phyloP scores from a whole-genome alignment of 1,140 invertebrate species.

The Dendrolimus punctatus region DNA sequence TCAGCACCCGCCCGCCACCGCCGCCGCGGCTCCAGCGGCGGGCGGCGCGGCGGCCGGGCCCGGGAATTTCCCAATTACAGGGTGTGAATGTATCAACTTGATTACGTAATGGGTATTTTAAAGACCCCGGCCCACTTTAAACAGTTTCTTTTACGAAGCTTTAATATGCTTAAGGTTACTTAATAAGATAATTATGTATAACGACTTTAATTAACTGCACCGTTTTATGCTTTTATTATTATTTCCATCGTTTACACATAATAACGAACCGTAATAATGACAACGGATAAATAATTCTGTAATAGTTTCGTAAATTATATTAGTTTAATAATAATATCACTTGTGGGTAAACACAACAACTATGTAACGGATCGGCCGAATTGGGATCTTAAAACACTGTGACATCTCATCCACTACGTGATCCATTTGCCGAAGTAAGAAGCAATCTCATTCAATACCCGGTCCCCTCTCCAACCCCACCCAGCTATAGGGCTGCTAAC shows the following conservation, averaged over 20 bases:
- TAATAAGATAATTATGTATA: no score
- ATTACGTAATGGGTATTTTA: constrained; percentile 48
- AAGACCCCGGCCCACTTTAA: not conserved
- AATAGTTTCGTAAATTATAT: not conserved
- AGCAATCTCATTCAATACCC: constrained; percentile 74
- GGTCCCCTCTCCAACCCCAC: constrained; percentile 29
- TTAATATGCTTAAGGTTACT: no score
- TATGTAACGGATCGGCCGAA: constrained; percentile 37
- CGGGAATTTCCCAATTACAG: constrained; percentile 69
- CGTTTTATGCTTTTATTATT: no score
- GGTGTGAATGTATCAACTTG: constrained; percentile 63
- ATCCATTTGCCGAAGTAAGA: constrained; percentile 74
- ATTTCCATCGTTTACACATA: no score
- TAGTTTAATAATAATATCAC: constrained; percentile 3
- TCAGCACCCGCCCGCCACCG: constrained; percentile 52
- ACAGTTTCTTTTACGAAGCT: not conserved
- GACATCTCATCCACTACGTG: constrained; percentile 74
- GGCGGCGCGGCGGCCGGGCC: constrained; percentile 39
- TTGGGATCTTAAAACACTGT: constrained; percentile 72
- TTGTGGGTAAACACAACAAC: constrained; percentile 4
- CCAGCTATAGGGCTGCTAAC: constrained; percentile 48
- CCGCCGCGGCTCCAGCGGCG: constrained; percentile 28
- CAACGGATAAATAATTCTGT: not conserved
- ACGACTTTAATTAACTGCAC: no score
- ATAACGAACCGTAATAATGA: not conserved